A percentile compares a stretch with the other conserved stretches of the same genome.
Conservation (phyloP, 1,140 invertebrate genomes). For the Hyphantria cunea region DNA sequence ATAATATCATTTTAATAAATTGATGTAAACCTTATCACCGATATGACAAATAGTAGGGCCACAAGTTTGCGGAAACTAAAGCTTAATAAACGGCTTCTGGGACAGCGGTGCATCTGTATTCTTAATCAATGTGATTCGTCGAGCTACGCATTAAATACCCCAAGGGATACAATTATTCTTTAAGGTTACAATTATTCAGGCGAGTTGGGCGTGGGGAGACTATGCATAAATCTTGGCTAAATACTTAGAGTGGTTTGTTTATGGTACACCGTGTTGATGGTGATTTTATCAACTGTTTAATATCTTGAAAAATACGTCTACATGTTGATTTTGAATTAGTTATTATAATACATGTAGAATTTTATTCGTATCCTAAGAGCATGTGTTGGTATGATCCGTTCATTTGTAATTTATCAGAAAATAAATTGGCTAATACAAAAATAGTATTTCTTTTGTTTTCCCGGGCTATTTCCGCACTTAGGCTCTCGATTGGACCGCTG, state of each 20-base stretch:
- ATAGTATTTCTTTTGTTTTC: too few species aligned
- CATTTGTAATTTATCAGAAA: too few species aligned
- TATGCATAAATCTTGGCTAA: conserved; percentile 23
- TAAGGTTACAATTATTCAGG: conserved; percentile 9
- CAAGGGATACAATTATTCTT: conserved; percentile 24
- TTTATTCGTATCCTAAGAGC: too few species aligned
- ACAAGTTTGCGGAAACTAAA: conserved; percentile 29
- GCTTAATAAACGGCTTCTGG: conserved; percentile 34
- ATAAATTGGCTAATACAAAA: too few species aligned
- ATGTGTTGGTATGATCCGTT: too few species aligned
- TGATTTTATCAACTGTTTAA: conserved; percentile 8
- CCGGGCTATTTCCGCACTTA: too few species aligned
- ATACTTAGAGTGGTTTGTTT: conserved; percentile 13
- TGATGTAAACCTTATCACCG: neutral
- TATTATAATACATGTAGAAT: too few species aligned
- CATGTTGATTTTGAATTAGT: too few species aligned
- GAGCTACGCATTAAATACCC: conserved; percentile 20
- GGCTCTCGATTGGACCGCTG: too few species aligned
- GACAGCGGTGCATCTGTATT: conserved; percentile 29
- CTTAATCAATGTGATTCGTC: conserved; percentile 38
- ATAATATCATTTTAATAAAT: too few species aligned
- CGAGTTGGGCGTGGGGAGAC: conserved; percentile 14
- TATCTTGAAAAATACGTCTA: too few species aligned
- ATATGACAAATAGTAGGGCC: conserved; percentile 18
- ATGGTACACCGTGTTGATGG: conserved; percentile 14